Percentiles rank a stretch among this genome's conserved stretches.
These are phyloP conservation scores for Helicoverpa armigera DNA, from an alignment of 1,140 invertebrate genomes.

Conservation along the genomic window DNA sequence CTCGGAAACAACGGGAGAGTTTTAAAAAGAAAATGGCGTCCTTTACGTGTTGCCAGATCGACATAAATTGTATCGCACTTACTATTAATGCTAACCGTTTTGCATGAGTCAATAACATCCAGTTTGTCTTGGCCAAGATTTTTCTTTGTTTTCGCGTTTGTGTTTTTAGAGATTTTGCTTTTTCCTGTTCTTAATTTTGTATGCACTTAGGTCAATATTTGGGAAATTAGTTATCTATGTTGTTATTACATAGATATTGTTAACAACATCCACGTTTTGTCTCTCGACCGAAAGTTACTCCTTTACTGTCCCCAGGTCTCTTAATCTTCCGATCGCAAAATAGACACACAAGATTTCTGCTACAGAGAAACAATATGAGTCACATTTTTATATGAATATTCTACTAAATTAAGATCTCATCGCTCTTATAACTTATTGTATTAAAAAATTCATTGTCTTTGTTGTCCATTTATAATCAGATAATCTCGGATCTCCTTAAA, in stretches of 20 bases:
- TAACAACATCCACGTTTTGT: no score
- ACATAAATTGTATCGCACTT: constrained; percentile 50
- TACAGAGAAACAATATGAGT: no score
- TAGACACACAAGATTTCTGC: no score
- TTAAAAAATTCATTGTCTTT: constrained; percentile 7
- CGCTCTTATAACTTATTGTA: constrained; percentile 26
- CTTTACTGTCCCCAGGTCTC: no score
- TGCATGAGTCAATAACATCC: constrained; percentile 55
- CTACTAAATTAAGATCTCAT: no score
- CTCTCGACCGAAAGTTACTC: no score
- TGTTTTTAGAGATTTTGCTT: not conserved
- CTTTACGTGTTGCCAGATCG: constrained; percentile 35
- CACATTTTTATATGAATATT: no score
- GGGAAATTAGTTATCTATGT: no score
- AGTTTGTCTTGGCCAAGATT: constrained; percentile 10
- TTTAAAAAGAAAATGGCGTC: constrained; percentile 64
- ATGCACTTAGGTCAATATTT: no score
- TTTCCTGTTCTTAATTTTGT: no score
- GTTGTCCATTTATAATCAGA: constrained; percentile 29
- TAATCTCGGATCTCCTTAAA: constrained; percentile 10
- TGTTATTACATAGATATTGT: no score
- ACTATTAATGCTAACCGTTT: constrained; percentile 48
- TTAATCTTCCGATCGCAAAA: no score
- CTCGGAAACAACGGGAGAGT: constrained; percentile 57
- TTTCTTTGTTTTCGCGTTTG: not conserved